Evolutionary conservation across 2,113 vertebrate species (phyloP).

Genomic region (Garra rufa): DNA sequence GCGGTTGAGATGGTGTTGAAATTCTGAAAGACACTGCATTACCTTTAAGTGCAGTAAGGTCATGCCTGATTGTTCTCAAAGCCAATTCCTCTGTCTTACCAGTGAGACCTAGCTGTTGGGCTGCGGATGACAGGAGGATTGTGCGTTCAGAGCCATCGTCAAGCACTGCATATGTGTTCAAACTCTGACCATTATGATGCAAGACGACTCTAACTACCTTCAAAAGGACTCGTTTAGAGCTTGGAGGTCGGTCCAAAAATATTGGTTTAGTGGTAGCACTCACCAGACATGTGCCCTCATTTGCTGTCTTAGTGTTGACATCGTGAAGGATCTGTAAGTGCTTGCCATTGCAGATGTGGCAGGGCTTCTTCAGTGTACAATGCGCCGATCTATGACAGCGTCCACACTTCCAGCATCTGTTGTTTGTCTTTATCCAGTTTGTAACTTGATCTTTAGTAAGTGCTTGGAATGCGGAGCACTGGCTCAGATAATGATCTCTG

Average conservation of each 20-base stretch:
- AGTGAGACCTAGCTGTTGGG: background rate
- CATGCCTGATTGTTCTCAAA: background rate
- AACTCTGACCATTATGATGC: background rate
- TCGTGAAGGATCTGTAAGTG: background rate
- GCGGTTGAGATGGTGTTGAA: background rate
- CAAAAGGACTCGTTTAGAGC: background rate
- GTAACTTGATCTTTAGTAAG: background rate
- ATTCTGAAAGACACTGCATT: background rate
- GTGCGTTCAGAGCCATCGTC: background rate
- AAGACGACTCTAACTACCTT: background rate
- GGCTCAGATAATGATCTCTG: background rate
- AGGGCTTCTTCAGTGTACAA: background rate
- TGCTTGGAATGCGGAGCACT: background rate
- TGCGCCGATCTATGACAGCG: background rate
- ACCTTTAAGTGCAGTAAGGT: background rate
- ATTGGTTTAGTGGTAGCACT: background rate
- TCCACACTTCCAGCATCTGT: constrained; percentile 9
- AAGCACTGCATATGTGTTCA: background rate
- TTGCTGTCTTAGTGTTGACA: background rate
- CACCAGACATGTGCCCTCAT: background rate
- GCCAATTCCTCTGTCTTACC: background rate
- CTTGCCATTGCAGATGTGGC: background rate
- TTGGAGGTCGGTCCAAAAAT: background rate
- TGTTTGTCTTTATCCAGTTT: background rate
- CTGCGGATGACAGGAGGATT: background rate